Evolutionary conservation across 2,797 vertebrate genomes (phyloP).

Genomic region (Hypotaenidia philippensis): DNA sequence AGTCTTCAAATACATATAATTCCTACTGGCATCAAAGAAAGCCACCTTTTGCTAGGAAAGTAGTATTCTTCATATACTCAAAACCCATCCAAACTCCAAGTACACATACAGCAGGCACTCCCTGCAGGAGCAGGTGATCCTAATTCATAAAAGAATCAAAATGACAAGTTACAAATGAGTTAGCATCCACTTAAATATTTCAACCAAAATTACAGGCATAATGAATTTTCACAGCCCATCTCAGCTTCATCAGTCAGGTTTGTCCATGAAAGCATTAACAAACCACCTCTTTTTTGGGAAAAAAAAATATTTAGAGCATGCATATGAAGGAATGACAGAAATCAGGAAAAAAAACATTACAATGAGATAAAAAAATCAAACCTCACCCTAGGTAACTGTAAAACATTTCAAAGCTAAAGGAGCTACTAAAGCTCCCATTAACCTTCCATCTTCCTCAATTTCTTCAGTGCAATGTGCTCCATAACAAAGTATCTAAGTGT

Average conservation of each 20-base stretch:
- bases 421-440: background rate
- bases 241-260: background rate
- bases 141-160: background rate
- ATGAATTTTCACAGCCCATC: background rate
- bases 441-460: background rate
- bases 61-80: background rate
- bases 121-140: background rate
- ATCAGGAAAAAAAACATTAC: background rate
- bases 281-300: background rate
- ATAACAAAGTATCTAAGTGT: background rate
- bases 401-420: background rate
- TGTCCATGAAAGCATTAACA: background rate
- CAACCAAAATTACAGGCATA: background rate
- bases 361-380: background rate
- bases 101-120: background rate
- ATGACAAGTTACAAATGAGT: background rate
- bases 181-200: background rate
- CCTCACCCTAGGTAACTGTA: background rate
- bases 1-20: background rate
- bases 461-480: background rate
- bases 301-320: background rate
- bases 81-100: background rate
- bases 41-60: background rate
- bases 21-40: background rate
- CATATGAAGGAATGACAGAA: background rate